Base-by-base conservation (phyloP, 2,888 invertebrate genomes). In the Dolichopus griseipennis region DNA sequence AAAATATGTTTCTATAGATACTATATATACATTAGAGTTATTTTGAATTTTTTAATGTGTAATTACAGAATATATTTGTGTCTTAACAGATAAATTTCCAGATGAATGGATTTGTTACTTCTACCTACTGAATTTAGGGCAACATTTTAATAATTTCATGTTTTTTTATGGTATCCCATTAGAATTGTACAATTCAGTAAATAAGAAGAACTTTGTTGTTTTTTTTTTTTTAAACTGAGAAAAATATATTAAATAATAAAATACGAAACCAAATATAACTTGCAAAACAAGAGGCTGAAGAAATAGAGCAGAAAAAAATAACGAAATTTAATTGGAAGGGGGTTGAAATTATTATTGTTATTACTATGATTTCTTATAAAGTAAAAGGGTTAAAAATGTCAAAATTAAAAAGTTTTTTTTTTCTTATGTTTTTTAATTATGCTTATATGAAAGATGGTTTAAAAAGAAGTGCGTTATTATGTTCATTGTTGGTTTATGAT, bases 321-420 rank as follows among this genome's bases (percentile, higher is more conserved):
- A 37, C 3, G 5, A 37, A 12, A 37, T 10, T 37, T 7, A 52
- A 52, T 4, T 52, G 2, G 52, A 52, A 52, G 18, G n/a, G 52
- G 52, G 52, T 1, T 6, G 52, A 52, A 18, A 52, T 52, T 52
- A 52, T 52, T 52, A n/a, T 52, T 52, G n/a, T 52, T n/a, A 52
- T 52, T 52, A 52, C 18, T 52, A 52, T 52, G 52, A 52, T 52
- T 52, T 52, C 52, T 52, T n/a, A 52, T 52, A 2, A 52, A 52
- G 15, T 1, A 37, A 52, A 52, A 18, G 52, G 52, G 52, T 52
- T 52, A 52, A 52, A 43, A 52, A 52, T 52, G 52, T 52, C 52
- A 52, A 52, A 52, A 52, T 52, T 52, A 52, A 52, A 52, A 18
- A 18, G 52, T 52, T 52, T 52, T 52, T 52, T 52, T 52, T 52